Evolutionary conservation across 92 coral and sea anemone genomes (phyloP).

Genomic region (Epizoanthus rinbou): DNA sequence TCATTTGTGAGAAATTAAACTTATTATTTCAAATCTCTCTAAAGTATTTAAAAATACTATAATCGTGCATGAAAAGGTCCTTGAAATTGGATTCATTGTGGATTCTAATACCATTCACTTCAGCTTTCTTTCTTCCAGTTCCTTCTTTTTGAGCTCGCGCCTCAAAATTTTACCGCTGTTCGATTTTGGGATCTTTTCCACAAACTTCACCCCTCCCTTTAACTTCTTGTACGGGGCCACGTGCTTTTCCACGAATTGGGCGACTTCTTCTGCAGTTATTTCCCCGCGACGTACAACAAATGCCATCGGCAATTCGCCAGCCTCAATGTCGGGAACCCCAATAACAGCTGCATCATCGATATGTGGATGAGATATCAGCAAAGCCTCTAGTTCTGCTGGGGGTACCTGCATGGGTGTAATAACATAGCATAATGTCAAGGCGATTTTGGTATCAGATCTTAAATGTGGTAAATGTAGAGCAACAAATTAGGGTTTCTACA

Average conservation of each 20-base stretch:
- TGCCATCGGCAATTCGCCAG: slow-evolving; percentile 86
- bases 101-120: not conserved
- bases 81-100: no score
- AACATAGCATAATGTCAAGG: no score
- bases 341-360: slow-evolving; percentile 83
- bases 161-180: slow-evolving; percentile 84
- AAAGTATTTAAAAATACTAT: no score
- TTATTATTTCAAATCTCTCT: no score
- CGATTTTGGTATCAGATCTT: no score
- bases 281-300: slow-evolving; percentile 74
- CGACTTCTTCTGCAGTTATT: slow-evolving; percentile 61
- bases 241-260: slow-evolving; percentile 58
- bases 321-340: slow-evolving; percentile 76
- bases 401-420: slow-evolving; percentile 65
- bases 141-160: slow-evolving; percentile 53
- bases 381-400: slow-evolving; percentile 91
- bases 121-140: slow-evolving; percentile 27
- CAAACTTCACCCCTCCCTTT: slow-evolving; percentile 82
- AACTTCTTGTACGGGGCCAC: slow-evolving; percentile 81
- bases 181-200: slow-evolving; percentile 79
- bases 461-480: no score
- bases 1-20: no score
- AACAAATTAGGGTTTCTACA: no score
- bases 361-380: slow-evolving; percentile 78
- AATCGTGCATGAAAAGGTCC: no score